A percentile compares a stretch with the other conserved stretches of the same genome.
These are phyloP conservation scores for Ooceraea biroi DNA, from an alignment of 1,140 invertebrate genomes.

Conservation along the genomic window DNA sequence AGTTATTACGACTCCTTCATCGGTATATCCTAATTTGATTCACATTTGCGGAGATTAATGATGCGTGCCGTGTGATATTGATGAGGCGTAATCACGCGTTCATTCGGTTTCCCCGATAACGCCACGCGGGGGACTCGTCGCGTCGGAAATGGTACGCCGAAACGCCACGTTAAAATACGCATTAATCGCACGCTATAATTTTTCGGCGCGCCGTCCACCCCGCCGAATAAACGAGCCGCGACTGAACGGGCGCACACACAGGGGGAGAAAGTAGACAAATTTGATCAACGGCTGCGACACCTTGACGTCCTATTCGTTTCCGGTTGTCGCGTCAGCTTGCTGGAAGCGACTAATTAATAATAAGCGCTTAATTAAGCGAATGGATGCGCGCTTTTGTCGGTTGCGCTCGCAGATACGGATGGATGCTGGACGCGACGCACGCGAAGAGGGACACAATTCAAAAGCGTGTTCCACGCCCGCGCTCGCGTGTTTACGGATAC, in stretches of 20 bases:
- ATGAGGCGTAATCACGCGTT: slow-evolving; percentile 38
- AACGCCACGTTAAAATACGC: slow-evolving; percentile 38
- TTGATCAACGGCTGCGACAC: slow-evolving; percentile 72
- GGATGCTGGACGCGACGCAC: not conserved
- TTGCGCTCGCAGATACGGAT: slow-evolving; percentile 58
- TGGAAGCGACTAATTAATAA: slow-evolving; percentile 73
- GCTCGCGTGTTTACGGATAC: slow-evolving; percentile 26
- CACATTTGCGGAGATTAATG: slow-evolving; percentile 28
- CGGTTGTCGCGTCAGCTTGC: slow-evolving; percentile 63
- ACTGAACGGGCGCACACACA: slow-evolving; percentile 37
- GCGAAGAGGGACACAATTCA: slow-evolving; percentile 53
- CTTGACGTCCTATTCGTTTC: slow-evolving; percentile 75
- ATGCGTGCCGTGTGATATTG: slow-evolving; percentile 17
- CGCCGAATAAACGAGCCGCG: not conserved
- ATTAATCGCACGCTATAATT: slow-evolving; percentile 47
- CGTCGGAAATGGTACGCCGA: not conserved
- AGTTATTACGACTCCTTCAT: slow-evolving; percentile 1
- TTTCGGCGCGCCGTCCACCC: slow-evolving; percentile 42
- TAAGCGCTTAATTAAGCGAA: slow-evolving; percentile 77
- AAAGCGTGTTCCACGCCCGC: slow-evolving; percentile 45
- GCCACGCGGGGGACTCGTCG: not conserved
- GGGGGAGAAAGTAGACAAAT: slow-evolving; percentile 69
- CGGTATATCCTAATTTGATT: slow-evolving; percentile 3
- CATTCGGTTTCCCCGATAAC: slow-evolving; percentile 1
- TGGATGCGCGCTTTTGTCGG: slow-evolving; percentile 71